Percentiles rank a stretch among this genome's conserved stretches.
Evolutionary conservation across 2,797 vertebrate genomes (phyloP).

Genomic region (Falco peregrinus): DNA sequence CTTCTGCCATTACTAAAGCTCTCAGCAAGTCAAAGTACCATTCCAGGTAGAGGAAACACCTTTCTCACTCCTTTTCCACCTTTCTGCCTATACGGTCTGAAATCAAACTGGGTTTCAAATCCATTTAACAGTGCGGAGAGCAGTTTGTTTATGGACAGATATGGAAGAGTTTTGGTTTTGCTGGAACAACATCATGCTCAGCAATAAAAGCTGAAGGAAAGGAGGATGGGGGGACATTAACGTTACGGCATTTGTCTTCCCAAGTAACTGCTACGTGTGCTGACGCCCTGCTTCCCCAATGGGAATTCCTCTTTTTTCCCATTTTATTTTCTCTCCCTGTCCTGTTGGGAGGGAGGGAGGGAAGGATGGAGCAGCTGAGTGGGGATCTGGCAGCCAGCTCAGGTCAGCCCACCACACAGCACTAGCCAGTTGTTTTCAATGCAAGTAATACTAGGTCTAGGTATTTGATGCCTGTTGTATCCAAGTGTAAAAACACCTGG

Average conservation of each 20-base stretch:
- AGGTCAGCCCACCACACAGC: neutral
- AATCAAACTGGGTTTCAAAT: neutral
- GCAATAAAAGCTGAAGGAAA: neutral
- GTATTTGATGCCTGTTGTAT: neutral
- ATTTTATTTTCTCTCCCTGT: neutral
- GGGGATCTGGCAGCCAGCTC: neutral
- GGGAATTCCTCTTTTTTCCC: neutral
- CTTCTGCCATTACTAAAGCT: conserved; percentile 72
- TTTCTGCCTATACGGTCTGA: neutral
- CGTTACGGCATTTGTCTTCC: too few relatives aligned
- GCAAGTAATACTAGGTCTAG: neutral
- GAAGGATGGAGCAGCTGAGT: neutral
- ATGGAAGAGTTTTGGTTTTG: neutral
- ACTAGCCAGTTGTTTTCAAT: neutral
- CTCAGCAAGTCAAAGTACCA: conserved; percentile 67
- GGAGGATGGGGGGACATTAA: too few relatives aligned
- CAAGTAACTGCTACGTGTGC: too few relatives aligned
- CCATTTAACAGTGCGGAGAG: neutral
- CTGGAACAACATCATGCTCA: neutral
- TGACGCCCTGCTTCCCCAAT: neutral
- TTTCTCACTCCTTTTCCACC: neutral
- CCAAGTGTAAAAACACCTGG: neutral
- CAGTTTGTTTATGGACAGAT: neutral
- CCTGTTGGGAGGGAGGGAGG: neutral
- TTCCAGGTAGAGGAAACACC: conserved; percentile 68